Conservation (phyloP, 2,797 vertebrate genomes). For the Crax fasciolata region DNA sequence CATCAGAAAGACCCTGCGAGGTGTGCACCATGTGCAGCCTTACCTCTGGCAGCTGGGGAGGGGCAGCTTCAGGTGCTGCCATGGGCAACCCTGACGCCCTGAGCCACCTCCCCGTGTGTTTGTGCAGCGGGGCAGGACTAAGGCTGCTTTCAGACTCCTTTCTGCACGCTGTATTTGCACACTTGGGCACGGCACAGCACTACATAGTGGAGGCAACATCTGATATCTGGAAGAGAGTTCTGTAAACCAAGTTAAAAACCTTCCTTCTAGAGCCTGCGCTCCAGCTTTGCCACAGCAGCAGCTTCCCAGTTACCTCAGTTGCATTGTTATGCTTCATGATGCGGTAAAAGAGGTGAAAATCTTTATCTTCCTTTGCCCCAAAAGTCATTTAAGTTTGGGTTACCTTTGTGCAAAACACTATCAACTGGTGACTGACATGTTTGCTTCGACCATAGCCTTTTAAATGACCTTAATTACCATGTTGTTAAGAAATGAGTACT, state of each 20-base stretch:
- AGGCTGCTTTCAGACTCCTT: not conserved
- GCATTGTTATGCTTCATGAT: conserved; percentile 42
- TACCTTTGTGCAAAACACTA: conserved; percentile 77
- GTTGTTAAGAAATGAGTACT: conserved; percentile 82
- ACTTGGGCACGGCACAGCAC: not conserved
- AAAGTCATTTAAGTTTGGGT: conserved; percentile 70
- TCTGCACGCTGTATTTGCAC: not conserved
- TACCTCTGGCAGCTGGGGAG: not conserved
- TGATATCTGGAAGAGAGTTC: conserved; percentile 1
- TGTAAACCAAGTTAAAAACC: conserved; percentile 7
- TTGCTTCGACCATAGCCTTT: conserved; percentile 81
- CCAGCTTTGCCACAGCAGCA: conserved; percentile 55
- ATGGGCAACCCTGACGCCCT: not conserved
- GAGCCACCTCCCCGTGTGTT: not conserved
- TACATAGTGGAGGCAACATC: rapidly evolving
- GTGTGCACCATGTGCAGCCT: not conserved
- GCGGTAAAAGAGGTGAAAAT: conserved; percentile 57
- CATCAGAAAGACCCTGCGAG: not conserved
- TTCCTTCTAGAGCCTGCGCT: conserved; percentile 72
- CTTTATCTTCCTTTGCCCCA: conserved; percentile 56
- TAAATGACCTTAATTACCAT: conserved; percentile 80
- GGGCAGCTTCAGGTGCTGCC: rapidly evolving
- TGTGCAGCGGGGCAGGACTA: not conserved
- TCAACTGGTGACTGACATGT: conserved; percentile 75
- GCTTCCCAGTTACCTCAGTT: conserved; percentile 52